These are phyloP conservation scores for Apteryx owenii DNA, from an alignment of 2,113 vertebrate species.

Conservation along the genomic window DNA sequence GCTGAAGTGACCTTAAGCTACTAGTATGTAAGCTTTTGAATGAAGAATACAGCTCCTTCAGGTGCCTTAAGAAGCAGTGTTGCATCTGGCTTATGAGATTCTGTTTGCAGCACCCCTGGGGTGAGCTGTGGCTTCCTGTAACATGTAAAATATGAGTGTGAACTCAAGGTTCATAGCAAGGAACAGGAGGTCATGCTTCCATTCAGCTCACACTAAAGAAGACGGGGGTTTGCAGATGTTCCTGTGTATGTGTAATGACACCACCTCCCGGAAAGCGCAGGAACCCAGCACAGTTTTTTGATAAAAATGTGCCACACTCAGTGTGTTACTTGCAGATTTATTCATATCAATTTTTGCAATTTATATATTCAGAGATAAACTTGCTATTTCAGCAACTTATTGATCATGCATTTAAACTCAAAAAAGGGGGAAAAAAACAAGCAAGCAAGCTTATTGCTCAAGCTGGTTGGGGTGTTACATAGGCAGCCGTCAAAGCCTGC, in stretches of 20 bases:
- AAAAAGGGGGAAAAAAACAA: not conserved
- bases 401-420: conserved; percentile 66
- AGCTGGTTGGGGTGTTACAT: conserved; percentile 41
- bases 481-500: not conserved
- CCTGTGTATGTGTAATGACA: conserved; percentile 87
- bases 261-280: conserved; percentile 78
- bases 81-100: conserved; percentile 90
- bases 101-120: conserved; percentile 91
- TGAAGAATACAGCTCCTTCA: conserved; percentile 84
- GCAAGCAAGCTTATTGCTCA: not conserved
- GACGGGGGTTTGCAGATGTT: conserved; percentile 91
- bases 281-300: conserved; percentile 71
- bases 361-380: conserved; percentile 97
- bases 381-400: conserved; percentile 84
- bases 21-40: conserved; percentile 85
- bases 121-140: conserved; percentile 92
- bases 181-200: conserved; percentile 97
- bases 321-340: conserved; percentile 95
- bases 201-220: conserved; percentile 85
- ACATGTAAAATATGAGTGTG: conserved; percentile 97
- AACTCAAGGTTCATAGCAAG: conserved; percentile 89
- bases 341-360: conserved; percentile 91
- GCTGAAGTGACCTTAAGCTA: conserved; percentile 87
- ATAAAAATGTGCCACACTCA: conserved; percentile 87
- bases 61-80: conserved; percentile 84